These are phyloP conservation scores for Caranx ignobilis DNA, from an alignment of 2,113 vertebrate genomes.

Conservation along the genomic window DNA sequence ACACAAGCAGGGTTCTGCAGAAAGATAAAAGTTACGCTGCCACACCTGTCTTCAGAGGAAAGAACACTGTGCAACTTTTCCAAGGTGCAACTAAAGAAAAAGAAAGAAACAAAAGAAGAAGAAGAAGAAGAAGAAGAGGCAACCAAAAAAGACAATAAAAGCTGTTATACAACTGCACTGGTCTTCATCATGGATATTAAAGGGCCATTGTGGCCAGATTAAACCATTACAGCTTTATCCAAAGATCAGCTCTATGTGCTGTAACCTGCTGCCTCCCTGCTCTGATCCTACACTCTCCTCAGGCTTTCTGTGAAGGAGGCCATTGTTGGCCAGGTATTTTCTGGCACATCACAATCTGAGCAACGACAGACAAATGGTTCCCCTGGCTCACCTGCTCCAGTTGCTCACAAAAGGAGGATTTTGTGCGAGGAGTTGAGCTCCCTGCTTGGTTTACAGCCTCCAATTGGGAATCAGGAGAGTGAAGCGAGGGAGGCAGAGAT, in stretches of 20 bases:
- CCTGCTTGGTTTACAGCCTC: slow-evolving; percentile 48
- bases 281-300: slow-evolving; percentile 5
- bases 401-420: slow-evolving; percentile 58
- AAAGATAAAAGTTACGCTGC: neutral
- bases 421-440: slow-evolving; percentile 23
- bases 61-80: neutral
- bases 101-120: neutral
- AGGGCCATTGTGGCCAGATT: neutral
- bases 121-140: no score
- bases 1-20: no score
- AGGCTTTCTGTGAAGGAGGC: slow-evolving; percentile 29
- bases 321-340: slow-evolving; percentile 61
- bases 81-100: neutral
- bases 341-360: slow-evolving; percentile 50
- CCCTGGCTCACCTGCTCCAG: slow-evolving; percentile 49
- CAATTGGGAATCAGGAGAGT: slow-evolving; percentile 8
- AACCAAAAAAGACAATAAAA: neutral
- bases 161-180: slow-evolving; percentile 1
- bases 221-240: slow-evolving; percentile 19
- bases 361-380: slow-evolving; percentile 35
- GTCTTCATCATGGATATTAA: neutral
- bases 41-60: neutral
- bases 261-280: slow-evolving; percentile 18
- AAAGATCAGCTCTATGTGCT: slow-evolving; percentile 1
- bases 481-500: slow-evolving; percentile 24